A percentile compares a stretch with the other conserved stretches of the same genome.
Conservation (phyloP, 1,140 invertebrate genomes). For the Drosophila teissieri region DNA sequence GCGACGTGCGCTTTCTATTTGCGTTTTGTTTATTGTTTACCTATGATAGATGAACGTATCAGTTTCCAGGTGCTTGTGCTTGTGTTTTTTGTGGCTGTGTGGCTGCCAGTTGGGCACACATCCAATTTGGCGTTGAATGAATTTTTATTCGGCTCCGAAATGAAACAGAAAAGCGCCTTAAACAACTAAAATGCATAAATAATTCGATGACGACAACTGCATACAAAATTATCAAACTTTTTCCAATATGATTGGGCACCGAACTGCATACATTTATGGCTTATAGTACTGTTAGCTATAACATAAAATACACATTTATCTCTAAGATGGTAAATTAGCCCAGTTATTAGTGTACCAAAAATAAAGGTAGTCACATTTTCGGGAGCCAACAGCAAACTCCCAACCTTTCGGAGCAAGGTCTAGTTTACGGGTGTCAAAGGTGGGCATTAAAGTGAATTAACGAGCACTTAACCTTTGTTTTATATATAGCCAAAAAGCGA, state of each 20-base stretch:
- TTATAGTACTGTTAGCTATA: too few relatives aligned
- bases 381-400: background rate
- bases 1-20: conserved; percentile 82
- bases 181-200: conserved; percentile 67
- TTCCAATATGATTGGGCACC: conserved; percentile 11
- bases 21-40: conserved; percentile 81
- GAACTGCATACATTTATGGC: conserved; percentile 2
- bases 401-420: conserved; percentile 13
- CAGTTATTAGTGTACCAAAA: too few relatives aligned
- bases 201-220: conserved; percentile 47
- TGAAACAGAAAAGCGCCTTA: conserved; percentile 41
- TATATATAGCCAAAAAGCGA: conserved; percentile 20
- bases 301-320: too few relatives aligned
- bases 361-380: background rate
- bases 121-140: conserved; percentile 62
- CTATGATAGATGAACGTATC: conserved; percentile 78
- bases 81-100: conserved; percentile 10
- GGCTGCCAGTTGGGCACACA: conserved; percentile 44
- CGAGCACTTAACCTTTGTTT: conserved; percentile 53
- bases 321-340: too few relatives aligned
- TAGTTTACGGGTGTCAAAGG: conserved; percentile 43
- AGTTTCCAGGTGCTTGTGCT: conserved; percentile 47
- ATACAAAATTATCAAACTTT: conserved; percentile 53
- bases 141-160: conserved; percentile 64
- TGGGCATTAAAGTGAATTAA: conserved; percentile 43